These are phyloP conservation scores for Melanophora roralis DNA, from an alignment of 2,888 invertebrate genomes.

Conservation along the genomic window DNA sequence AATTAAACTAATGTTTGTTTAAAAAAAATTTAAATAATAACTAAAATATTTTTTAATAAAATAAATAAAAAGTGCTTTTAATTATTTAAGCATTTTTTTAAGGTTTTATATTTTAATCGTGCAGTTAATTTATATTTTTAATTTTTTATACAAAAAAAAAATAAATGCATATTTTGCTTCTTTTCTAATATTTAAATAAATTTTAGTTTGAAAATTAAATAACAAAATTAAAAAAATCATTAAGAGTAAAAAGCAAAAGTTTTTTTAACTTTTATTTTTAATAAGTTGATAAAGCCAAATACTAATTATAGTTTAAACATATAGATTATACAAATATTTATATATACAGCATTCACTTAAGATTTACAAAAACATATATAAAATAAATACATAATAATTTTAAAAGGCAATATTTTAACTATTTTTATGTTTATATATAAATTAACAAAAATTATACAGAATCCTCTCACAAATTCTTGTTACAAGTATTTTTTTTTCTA, in stretches of 20 bases:
- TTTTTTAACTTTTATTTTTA: too few relatives aligned
- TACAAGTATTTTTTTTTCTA: not conserved
- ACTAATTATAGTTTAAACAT: too few relatives aligned
- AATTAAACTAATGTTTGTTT: not conserved
- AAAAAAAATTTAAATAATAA: not conserved
- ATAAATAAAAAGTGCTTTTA: conserved; percentile 19
- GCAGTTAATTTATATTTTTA: conserved; percentile 6
- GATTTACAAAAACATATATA: too few relatives aligned
- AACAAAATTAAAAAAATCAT: too few relatives aligned
- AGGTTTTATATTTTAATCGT: not conserved
- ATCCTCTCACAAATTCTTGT: conserved; percentile 72
- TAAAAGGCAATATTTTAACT: not conserved
- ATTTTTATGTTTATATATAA: not conserved
- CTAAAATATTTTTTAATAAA: not conserved
- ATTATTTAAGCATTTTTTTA: not conserved
- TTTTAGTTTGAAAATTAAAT: too few relatives aligned
- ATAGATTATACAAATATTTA: too few relatives aligned
- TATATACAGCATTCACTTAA: too few relatives aligned
- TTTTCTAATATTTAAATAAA: too few relatives aligned
- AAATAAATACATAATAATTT: not conserved
- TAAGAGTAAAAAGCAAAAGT: too few relatives aligned
- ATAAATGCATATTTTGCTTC: too few relatives aligned
- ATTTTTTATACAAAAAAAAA: not conserved
- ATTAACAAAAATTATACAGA: conserved; percentile 64
- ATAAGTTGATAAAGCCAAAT: too few relatives aligned